Evolutionary conservation across 2,888 invertebrate genomes (phyloP).

Genomic region (Operophtera brumata): DNA sequence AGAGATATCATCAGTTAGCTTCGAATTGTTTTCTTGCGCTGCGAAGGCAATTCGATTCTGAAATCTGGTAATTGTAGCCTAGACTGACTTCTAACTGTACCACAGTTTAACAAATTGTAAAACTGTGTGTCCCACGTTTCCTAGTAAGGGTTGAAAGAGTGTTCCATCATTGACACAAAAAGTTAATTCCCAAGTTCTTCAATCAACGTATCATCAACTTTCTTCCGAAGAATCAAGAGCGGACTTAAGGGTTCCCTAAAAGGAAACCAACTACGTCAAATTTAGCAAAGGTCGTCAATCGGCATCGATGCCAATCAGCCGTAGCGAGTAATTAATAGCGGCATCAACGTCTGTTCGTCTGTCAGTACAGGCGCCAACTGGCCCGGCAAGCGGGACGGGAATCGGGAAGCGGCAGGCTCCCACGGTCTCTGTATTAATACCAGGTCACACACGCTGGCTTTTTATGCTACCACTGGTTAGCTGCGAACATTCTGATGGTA

Average conservation of each 20-base stretch:
- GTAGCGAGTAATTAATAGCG: constrained; percentile 41
- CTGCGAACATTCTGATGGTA: neutral
- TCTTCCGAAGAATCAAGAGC: neutral
- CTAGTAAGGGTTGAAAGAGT: too few relatives aligned
- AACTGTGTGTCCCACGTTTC: too few relatives aligned
- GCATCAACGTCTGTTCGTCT: constrained; percentile 30
- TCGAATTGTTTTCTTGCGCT: neutral
- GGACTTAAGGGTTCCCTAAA: constrained; percentile 4
- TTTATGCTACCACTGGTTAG: constrained; percentile 12
- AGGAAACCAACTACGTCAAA: constrained; percentile 14
- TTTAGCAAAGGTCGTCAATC: constrained; percentile 22
- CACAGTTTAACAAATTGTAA: too few relatives aligned
- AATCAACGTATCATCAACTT: neutral
- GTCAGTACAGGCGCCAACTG: constrained; percentile 51
- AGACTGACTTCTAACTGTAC: too few relatives aligned
- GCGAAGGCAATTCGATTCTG: neutral
- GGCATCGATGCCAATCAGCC: constrained; percentile 39
- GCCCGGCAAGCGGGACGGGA: constrained; percentile 41
- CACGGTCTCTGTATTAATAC: constrained; percentile 31
- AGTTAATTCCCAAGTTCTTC: too few relatives aligned
- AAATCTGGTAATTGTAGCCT: neutral
- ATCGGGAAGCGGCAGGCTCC: constrained; percentile 42
- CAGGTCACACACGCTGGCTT: constrained; percentile 20
- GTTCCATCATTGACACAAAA: too few relatives aligned
- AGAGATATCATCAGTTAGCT: constrained; percentile 3